Percentiles rank a stretch among this genome's conserved stretches.
phyloP scores from a whole-genome alignment of 2,888 invertebrate genomes.

The Pecten maximus region DNA sequence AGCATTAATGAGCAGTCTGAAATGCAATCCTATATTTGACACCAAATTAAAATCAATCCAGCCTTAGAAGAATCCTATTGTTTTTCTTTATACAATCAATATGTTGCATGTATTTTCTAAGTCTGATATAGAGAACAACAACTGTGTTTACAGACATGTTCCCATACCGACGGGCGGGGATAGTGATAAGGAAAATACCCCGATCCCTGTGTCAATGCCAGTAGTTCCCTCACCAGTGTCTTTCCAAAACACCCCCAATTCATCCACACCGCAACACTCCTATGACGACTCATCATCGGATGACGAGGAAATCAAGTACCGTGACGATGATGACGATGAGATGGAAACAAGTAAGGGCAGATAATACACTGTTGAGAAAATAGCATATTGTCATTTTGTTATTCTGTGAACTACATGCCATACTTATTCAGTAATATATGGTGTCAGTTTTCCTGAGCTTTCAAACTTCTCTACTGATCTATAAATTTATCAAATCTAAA shows the following conservation, averaged over 20 bases:
- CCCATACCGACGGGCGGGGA: constrained; percentile 50
- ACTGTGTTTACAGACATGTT: constrained; percentile 38
- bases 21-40: too few species aligned
- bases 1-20: too few species aligned
- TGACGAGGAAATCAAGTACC: constrained; percentile 76
- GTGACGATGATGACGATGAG: constrained; percentile 72
- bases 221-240: constrained; percentile 58
- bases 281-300: constrained; percentile 75
- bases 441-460: too few species aligned
- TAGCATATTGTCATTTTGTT: background rate
- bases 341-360: constrained; percentile 1
- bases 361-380: background rate
- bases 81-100: too few species aligned
- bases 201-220: constrained; percentile 58
- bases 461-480: too few species aligned
- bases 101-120: too few species aligned
- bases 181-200: constrained; percentile 68
- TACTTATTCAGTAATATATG: too few species aligned
- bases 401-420: background rate
- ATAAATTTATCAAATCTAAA: too few species aligned
- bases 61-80: too few species aligned
- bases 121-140: too few species aligned
- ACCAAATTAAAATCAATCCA: too few species aligned
- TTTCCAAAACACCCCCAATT: constrained; percentile 48
- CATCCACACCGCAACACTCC: constrained; percentile 36